phyloP scores from a whole-genome alignment of 2,888 invertebrate genomes.

The Chirona hameri region DNA sequence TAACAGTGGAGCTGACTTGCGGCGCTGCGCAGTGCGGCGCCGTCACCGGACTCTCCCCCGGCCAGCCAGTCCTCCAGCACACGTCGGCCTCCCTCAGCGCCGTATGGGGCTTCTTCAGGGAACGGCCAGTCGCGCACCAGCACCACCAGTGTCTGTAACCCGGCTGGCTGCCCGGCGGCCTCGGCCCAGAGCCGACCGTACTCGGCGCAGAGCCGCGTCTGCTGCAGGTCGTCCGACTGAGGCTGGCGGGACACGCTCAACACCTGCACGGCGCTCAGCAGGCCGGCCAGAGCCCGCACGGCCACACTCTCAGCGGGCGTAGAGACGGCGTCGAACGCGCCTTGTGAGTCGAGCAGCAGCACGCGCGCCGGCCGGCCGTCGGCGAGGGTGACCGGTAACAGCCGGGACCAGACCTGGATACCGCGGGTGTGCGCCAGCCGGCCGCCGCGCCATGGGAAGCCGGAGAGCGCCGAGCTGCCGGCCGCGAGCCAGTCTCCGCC shows the following conservation, averaged over 20 bases:
- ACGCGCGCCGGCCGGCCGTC: neutral
- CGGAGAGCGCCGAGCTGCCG: neutral
- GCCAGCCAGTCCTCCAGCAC: neutral
- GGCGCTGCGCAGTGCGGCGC: neutral
- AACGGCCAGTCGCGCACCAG: conserved; percentile 2
- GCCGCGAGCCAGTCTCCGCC: neutral
- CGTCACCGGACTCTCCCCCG: neutral
- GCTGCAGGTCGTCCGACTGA: neutral
- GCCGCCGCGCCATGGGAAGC: neutral
- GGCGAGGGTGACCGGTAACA: neutral
- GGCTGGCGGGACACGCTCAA: neutral
- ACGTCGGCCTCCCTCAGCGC: neutral
- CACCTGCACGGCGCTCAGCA: neutral
- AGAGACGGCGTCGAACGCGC: neutral
- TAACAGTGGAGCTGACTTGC: neutral
- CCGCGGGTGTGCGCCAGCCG: neutral
- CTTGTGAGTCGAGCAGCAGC: neutral
- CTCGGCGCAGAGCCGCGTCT: neutral
- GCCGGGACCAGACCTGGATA: neutral
- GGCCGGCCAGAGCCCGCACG: neutral
- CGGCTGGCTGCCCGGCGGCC: neutral
- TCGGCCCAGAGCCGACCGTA: neutral
- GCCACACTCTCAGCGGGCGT: neutral
- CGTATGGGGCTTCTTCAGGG: neutral
- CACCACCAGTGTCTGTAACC: neutral